These are phyloP conservation scores for Rhea americana DNA, from an alignment of 2,113 vertebrate species.

Conservation along the genomic window DNA sequence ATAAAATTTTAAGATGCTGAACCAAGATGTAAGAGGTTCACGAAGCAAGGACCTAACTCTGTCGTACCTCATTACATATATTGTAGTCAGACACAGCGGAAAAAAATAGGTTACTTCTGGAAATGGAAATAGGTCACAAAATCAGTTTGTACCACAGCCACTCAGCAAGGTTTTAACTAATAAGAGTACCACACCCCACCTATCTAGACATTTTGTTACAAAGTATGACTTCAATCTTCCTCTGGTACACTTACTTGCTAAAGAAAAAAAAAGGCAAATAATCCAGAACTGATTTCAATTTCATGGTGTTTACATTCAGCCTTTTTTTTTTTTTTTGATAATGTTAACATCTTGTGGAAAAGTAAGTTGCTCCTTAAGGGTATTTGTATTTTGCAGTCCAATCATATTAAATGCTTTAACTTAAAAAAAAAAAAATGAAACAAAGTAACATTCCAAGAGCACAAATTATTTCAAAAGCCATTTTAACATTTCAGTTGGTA, in stretches of 20 bases:
- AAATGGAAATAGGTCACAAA: not conserved
- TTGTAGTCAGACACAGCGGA: accelerated
- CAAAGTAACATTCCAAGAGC: not conserved
- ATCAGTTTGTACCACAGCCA: not conserved
- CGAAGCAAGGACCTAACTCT: not conserved
- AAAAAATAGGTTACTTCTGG: not conserved
- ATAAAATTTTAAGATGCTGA: not conserved
- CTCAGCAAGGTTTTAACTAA: not conserved
- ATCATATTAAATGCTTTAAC: not conserved
- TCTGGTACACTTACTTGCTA: not conserved
- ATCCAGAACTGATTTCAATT: not conserved
- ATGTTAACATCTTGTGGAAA: not conserved
- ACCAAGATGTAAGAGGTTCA: not conserved
- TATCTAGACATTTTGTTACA: not conserved
- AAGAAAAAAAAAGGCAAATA: not conserved
- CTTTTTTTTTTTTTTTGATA: not conserved
- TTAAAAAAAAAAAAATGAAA: not conserved
- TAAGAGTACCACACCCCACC: not conserved
- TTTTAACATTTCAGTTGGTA: not conserved
- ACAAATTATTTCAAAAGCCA: not conserved
- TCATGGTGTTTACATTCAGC: not conserved
- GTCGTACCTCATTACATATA: not conserved
- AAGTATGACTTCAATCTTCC: not conserved
- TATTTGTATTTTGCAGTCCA: not conserved
- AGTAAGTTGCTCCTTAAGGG: not conserved